Percentiles rank a stretch among this genome's conserved stretches.
Evolutionary conservation across 2,797 vertebrate genomes (phyloP).

Genomic region (Trachops cirrhosus): DNA sequence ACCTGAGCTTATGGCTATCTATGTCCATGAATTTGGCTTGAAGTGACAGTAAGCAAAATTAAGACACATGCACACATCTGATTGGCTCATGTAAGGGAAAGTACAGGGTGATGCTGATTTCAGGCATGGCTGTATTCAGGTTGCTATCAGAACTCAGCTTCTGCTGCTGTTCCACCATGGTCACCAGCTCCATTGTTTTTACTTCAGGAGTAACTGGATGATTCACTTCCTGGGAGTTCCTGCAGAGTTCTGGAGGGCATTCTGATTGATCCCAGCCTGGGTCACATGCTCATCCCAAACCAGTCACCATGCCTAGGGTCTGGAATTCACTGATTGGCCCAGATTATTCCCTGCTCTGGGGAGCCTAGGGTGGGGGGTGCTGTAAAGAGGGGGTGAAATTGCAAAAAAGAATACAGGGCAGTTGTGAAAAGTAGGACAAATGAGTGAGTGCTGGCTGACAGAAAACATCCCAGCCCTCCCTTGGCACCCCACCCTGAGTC

Average conservation of each 20-base stretch:
- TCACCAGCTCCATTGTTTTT: neutral
- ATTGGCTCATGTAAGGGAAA: neutral
- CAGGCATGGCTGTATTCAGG: neutral
- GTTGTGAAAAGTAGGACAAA: neutral
- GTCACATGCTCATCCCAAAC: neutral
- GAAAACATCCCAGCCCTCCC: neutral
- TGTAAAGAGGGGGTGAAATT: neutral
- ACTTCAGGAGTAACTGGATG: neutral
- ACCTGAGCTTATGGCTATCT: neutral
- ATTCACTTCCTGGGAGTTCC: neutral
- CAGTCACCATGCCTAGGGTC: neutral
- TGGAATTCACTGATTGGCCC: neutral
- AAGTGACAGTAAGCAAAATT: neutral
- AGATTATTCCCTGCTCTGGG: neutral
- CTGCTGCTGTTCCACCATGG: too few relatives aligned
- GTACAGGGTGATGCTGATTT: neutral
- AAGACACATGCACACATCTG: neutral
- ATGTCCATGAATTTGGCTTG: neutral
- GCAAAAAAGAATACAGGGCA: neutral
- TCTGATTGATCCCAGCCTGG: neutral
- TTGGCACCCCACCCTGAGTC: neutral
- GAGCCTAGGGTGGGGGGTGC: rapidly evolving
- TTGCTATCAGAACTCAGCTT: neutral
- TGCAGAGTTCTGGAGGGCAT: neutral
- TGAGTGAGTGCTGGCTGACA: neutral